Evolutionary conservation across 2,797 vertebrate genomes (phyloP).

Genomic region (Enteromius afrohamiltoni): DNA sequence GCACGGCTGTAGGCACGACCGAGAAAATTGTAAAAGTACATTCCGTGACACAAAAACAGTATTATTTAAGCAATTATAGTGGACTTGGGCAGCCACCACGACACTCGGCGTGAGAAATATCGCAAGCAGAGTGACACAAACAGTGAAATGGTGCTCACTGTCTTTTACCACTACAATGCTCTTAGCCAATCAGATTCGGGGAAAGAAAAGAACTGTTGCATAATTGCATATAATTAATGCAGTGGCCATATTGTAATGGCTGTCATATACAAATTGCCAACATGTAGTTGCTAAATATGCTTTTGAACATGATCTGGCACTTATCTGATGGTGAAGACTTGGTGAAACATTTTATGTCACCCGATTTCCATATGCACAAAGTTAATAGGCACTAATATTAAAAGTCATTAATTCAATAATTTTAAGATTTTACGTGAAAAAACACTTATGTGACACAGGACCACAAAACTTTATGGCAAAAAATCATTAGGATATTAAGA

Average conservation of each 20-base stretch:
- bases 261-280: background rate
- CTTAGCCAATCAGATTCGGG: background rate
- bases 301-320: background rate
- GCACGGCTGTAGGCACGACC: background rate
- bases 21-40: background rate
- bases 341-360: background rate
- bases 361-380: background rate
- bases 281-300: constrained; percentile 1
- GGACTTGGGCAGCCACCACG: background rate
- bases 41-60: background rate
- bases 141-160: background rate
- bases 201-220: background rate
- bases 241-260: background rate
- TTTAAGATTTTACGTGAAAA: background rate
- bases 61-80: background rate
- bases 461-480: no score
- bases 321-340: background rate
- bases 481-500: no score
- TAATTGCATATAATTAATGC: background rate
- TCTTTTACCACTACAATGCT: background rate
- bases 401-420: background rate
- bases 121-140: background rate
- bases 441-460: background rate
- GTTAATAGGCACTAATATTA: background rate
- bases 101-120: background rate